Evolutionary conservation across 2,113 vertebrate species (phyloP).

Genomic region (Ptilonorhynchus violaceus): DNA sequence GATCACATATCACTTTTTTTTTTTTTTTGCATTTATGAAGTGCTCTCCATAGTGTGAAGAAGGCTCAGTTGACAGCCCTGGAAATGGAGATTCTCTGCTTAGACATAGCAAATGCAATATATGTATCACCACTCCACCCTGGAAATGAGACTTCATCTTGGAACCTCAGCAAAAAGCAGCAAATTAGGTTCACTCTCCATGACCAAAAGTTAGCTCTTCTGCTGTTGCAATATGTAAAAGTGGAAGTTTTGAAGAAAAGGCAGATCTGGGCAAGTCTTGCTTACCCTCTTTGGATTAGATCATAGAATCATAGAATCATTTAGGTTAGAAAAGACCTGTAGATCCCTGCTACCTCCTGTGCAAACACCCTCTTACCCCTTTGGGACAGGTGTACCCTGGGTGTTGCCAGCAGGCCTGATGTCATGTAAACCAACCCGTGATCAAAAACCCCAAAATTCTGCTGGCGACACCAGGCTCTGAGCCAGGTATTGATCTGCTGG

Average conservation of each 20-base stretch:
- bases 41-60: constrained; percentile 8
- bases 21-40: neutral
- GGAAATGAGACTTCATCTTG: neutral
- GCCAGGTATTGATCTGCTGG: neutral
- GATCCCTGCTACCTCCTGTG: neutral
- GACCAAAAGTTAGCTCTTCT: neutral
- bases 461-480: neutral
- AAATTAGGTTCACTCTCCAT: neutral
- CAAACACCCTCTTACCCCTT: neutral
- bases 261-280: neutral
- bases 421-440: neutral
- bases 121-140: neutral
- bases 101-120: neutral
- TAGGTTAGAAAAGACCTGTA: neutral
- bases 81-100: neutral
- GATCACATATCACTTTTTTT: constrained; percentile 1
- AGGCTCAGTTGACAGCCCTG: constrained; percentile 17
- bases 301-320: neutral
- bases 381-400: neutral
- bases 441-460: neutral
- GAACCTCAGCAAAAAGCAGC: neutral
- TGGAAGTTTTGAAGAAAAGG: neutral
- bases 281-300: neutral
- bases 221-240: neutral
- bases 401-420: neutral